A percentile compares a stretch with the other conserved stretches of the same genome.
phyloP scores from a whole-genome alignment of 2,888 invertebrate species.

The Microctonus brassicae region DNA sequence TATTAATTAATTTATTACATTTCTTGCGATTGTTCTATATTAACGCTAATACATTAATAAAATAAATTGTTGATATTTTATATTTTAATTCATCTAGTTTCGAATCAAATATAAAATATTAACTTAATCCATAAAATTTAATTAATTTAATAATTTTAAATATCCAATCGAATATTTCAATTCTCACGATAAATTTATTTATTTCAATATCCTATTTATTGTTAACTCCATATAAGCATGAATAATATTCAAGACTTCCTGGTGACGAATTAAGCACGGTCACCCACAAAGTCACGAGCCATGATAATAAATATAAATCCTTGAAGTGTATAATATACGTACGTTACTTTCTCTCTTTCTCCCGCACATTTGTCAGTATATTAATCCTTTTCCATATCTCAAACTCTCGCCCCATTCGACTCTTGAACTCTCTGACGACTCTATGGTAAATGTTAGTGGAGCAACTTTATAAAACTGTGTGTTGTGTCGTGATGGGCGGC shows the following conservation, averaged over 20 bases:
- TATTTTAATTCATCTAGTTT: no score
- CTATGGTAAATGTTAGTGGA: constrained; percentile 51
- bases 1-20: no score
- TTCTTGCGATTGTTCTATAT: no score
- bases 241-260: constrained; percentile 25
- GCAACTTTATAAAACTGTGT: constrained; percentile 38
- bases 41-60: no score
- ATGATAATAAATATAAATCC: background rate
- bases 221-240: no score
- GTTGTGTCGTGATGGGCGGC: constrained; percentile 50
- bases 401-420: constrained; percentile 22
- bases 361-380: background rate
- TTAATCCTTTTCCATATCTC: background rate
- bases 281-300: constrained; percentile 29
- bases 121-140: no score
- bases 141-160: no score
- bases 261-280: constrained; percentile 38
- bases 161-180: no score
- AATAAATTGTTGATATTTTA: no score
- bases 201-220: no score
- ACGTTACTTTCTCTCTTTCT: background rate
- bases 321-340: background rate
- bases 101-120: no score
- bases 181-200: no score
- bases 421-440: constrained; percentile 35